Evolutionary conservation across 2,113 vertebrate genomes (phyloP).

Genomic region (Sialia sialis): DNA sequence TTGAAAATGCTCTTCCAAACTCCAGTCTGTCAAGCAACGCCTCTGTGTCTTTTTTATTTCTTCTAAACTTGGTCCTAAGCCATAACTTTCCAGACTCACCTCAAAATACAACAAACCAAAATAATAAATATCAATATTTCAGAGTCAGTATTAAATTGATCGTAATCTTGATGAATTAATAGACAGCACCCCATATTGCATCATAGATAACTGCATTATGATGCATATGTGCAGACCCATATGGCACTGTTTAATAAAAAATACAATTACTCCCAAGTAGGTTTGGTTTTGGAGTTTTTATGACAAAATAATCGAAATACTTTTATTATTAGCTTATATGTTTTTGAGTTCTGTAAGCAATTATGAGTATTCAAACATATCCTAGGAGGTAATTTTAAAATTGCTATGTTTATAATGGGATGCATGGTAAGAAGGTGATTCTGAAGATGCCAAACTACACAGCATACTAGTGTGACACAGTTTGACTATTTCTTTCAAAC

Average conservation of each 20-base stretch:
- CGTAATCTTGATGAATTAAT: not conserved
- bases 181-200: not conserved
- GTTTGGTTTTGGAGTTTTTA: constrained; percentile 54
- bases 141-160: not conserved
- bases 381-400: constrained; percentile 60
- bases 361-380: constrained; percentile 60
- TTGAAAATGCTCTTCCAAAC: constrained; percentile 81
- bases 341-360: constrained; percentile 72
- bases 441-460: constrained; percentile 51
- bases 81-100: constrained; percentile 14
- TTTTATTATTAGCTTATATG: constrained; percentile 73
- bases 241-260: constrained; percentile 61
- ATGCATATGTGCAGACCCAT: constrained; percentile 57
- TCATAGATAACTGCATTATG: constrained; percentile 44
- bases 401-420: constrained; percentile 33
- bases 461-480: constrained; percentile 3
- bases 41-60: constrained; percentile 76
- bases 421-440: constrained; percentile 67
- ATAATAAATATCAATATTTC: not conserved
- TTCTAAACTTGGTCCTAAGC: constrained; percentile 43
- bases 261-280: constrained; percentile 29
- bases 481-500: not conserved
- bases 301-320: constrained; percentile 70
- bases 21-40: constrained; percentile 82
- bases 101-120: constrained; percentile 43